Conservation (phyloP, 1,140 invertebrate species). For the Papilio helenus region DNA sequence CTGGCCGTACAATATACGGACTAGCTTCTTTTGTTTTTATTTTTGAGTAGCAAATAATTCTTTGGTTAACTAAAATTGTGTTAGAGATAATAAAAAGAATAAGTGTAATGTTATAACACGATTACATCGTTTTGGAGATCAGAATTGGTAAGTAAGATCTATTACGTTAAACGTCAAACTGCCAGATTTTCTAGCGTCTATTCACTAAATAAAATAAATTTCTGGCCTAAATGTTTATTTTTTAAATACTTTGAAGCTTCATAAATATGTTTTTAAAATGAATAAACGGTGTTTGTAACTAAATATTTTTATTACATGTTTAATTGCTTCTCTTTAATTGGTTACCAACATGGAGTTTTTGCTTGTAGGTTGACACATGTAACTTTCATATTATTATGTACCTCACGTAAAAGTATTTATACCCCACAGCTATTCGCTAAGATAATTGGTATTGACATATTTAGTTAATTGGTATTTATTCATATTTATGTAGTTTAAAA, state of each 20-base stretch:
- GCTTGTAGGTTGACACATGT: slow-evolving; percentile 5
- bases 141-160: slow-evolving; percentile 37
- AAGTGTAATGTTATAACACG: slow-evolving; percentile 33
- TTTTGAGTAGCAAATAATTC: slow-evolving; percentile 40
- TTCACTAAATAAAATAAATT: slow-evolving; percentile 33
- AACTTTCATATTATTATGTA: slow-evolving; percentile 15
- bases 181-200: slow-evolving; percentile 21
- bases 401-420: background rate
- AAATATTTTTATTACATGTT: background rate
- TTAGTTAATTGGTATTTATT: background rate
- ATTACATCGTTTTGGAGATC: slow-evolving; percentile 10
- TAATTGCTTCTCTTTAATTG: background rate
- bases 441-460: background rate
- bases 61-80: slow-evolving; percentile 19
- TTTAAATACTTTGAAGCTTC: slow-evolving; percentile 13
- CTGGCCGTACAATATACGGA: no score
- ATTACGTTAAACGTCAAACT: slow-evolving; percentile 46
- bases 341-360: slow-evolving; percentile 35
- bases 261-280: background rate
- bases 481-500: background rate
- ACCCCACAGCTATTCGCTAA: background rate
- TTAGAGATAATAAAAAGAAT: slow-evolving; percentile 10
- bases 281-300: background rate
- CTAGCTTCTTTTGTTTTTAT: slow-evolving; percentile 61
- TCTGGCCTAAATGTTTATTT: slow-evolving; percentile 46